A percentile compares a stretch with the other conserved stretches of the same genome.
These are phyloP conservation scores for Lepus europaeus DNA, from an alignment of 2,113 vertebrate species.

Conservation along the genomic window DNA sequence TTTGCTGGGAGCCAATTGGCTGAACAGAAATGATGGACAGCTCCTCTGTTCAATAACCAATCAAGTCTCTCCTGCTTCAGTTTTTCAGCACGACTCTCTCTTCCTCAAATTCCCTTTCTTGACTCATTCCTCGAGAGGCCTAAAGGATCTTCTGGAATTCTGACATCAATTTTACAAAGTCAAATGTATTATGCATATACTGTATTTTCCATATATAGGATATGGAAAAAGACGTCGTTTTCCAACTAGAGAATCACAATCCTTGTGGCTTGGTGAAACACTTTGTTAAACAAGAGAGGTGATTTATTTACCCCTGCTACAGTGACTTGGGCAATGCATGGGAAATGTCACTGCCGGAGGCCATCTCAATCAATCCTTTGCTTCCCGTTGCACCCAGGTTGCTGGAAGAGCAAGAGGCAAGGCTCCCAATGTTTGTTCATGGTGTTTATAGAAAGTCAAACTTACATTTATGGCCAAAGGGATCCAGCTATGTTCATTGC, in stretches of 20 bases:
- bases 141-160: constrained; percentile 64
- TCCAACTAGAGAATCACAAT: constrained; percentile 32
- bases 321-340: constrained; percentile 18
- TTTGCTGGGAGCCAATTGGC: constrained; percentile 44
- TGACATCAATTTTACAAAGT: constrained; percentile 72
- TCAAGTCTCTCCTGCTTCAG: background rate
- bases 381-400: constrained; percentile 18
- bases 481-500: background rate
- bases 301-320: constrained; percentile 32
- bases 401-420: background rate
- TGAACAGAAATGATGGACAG: constrained; percentile 48
- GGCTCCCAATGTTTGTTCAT: background rate
- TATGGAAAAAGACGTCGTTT: constrained; percentile 32
- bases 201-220: constrained; percentile 32
- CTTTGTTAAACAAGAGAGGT: constrained; percentile 18
- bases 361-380: background rate
- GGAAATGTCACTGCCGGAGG: background rate
- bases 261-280: constrained; percentile 1
- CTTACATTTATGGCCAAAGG: background rate
- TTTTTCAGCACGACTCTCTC: constrained; percentile 2
- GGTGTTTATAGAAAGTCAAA: background rate
- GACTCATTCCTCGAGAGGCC: constrained; percentile 73
- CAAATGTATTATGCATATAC: constrained; percentile 10
- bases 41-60: constrained; percentile 1
- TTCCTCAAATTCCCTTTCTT: constrained; percentile 72